phyloP scores from a whole-genome alignment of 2,797 vertebrate genomes.

The Florisuga fusca region DNA sequence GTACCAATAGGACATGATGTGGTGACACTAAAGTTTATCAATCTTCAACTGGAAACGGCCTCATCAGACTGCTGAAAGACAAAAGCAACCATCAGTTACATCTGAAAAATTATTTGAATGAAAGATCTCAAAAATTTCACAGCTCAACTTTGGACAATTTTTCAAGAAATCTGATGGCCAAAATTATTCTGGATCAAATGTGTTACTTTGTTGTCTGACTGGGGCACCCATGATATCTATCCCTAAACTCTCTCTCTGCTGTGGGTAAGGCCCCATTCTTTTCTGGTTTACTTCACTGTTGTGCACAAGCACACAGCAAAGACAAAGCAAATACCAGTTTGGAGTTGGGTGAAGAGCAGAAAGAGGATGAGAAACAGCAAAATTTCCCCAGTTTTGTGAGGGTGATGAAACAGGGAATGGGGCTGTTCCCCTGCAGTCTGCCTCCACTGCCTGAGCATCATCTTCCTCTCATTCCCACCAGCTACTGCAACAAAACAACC shows the following conservation, averaged over 20 bases:
- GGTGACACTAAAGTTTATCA: background rate
- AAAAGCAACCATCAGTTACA: background rate
- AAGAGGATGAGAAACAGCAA: background rate
- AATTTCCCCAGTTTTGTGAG: background rate
- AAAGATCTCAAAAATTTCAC: background rate
- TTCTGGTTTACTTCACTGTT: background rate
- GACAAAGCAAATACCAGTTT: background rate
- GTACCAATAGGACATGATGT: background rate
- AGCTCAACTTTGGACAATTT: background rate
- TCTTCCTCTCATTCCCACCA: background rate
- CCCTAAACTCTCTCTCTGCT: background rate
- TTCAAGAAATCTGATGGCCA: background rate
- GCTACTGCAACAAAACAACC: background rate
- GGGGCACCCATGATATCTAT: background rate
- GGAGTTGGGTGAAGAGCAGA: rapidly evolving
- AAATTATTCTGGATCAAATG: background rate
- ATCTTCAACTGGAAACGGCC: rapidly evolving
- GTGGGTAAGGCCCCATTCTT: background rate
- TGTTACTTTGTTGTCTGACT: background rate
- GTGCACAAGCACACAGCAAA: background rate
- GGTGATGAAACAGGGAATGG: background rate
- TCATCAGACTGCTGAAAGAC: background rate
- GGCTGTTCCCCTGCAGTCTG: background rate
- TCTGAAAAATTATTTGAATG: background rate
- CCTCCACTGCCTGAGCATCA: background rate